These are phyloP conservation scores for Amaurobius ferox DNA, from an alignment of 2,888 invertebrate species.

Conservation along the genomic window DNA sequence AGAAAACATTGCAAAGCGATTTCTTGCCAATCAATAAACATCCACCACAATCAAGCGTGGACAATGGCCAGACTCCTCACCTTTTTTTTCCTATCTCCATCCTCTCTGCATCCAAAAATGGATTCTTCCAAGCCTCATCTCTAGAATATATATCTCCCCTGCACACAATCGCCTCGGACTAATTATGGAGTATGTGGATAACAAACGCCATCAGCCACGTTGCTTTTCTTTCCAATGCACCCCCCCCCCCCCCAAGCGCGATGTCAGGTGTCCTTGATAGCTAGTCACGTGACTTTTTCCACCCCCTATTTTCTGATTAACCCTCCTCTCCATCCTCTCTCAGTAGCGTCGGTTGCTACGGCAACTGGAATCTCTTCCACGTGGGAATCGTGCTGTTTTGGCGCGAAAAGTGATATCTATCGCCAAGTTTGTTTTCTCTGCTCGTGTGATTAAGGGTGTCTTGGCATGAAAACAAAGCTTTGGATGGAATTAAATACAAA, in stretches of 20 bases:
- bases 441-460: background rate
- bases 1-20: slow-evolving; percentile 18
- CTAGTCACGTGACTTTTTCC: slow-evolving; percentile 69
- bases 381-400: slow-evolving; percentile 62
- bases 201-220: slow-evolving; percentile 69
- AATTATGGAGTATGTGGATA: slow-evolving; percentile 71
- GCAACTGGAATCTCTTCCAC: slow-evolving; percentile 54
- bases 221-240: slow-evolving; percentile 42
- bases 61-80: slow-evolving; percentile 46
- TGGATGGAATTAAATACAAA: no score
- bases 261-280: slow-evolving; percentile 72
- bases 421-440: background rate
- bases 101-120: slow-evolving; percentile 50
- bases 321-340: slow-evolving; percentile 32
- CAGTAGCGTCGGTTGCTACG: slow-evolving; percentile 59
- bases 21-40: slow-evolving; percentile 63
- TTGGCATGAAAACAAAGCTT: background rate
- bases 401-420: background rate
- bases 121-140: slow-evolving; percentile 67
- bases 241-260: background rate
- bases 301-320: slow-evolving; percentile 56
- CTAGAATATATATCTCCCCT: slow-evolving; percentile 56
- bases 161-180: slow-evolving; percentile 62
- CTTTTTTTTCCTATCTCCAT: slow-evolving; percentile 28
- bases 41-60: slow-evolving; percentile 69